phyloP scores from a whole-genome alignment of 2,888 invertebrate species.

The Trissolcus brochymenae region DNA sequence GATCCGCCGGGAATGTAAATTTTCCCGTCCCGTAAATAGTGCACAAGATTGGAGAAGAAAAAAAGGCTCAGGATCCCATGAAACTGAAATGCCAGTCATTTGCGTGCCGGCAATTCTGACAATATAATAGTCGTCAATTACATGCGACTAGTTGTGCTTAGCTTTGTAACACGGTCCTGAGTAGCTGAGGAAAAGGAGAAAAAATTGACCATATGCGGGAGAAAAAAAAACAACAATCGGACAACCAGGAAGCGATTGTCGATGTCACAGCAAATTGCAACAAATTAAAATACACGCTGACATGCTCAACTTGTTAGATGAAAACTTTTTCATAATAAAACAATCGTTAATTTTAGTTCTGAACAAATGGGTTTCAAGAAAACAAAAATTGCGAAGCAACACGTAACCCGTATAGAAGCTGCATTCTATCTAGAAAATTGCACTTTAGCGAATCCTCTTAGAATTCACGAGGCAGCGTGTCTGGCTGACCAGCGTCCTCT shows the following conservation, averaged over 20 bases:
- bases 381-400: constrained; percentile 4
- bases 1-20: constrained; percentile 42
- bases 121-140: constrained; percentile 40
- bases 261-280: too few relatives aligned
- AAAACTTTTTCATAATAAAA: too few relatives aligned
- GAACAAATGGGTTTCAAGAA: too few relatives aligned
- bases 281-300: too few relatives aligned
- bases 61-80: constrained; percentile 2
- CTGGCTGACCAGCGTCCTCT: constrained; percentile 57
- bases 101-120: constrained; percentile 34
- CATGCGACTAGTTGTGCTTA: constrained; percentile 28
- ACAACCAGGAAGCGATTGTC: constrained; percentile 33
- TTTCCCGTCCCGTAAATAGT: constrained; percentile 15
- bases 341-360: too few relatives aligned
- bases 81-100: constrained; percentile 45
- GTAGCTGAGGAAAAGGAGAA: constrained; percentile 50
- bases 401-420: constrained; percentile 56
- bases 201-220: constrained; percentile 40
- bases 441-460: constrained; percentile 67
- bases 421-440: constrained; percentile 61
- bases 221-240: constrained; percentile 20
- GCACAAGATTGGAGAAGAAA: constrained; percentile 9
- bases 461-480: constrained; percentile 69
- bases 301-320: too few relatives aligned
- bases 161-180: constrained; percentile 29